Percentiles rank a stretch among this genome's conserved stretches.
Evolutionary conservation across 1,140 invertebrate species (phyloP).

Genomic region (Matsumurasca onukii): DNA sequence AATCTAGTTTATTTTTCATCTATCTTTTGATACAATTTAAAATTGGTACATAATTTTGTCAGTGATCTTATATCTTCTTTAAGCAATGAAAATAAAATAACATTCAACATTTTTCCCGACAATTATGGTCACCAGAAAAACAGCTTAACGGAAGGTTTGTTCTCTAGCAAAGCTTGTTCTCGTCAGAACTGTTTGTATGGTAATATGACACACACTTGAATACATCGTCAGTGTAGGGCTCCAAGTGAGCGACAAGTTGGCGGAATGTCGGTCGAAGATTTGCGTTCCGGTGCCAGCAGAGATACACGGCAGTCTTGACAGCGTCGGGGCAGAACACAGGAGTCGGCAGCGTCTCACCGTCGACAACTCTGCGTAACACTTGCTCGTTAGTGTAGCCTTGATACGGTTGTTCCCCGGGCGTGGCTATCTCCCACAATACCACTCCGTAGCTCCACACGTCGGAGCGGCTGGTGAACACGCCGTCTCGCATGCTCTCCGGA

Average conservation of each 20-base stretch:
- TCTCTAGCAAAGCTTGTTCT: conserved; percentile 39
- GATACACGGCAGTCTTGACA: conserved; percentile 83
- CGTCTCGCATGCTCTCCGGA: conserved; percentile 94
- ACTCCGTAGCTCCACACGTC: conserved; percentile 98
- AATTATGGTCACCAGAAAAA: not conserved
- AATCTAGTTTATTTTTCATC: not conserved
- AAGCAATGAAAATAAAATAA: not conserved
- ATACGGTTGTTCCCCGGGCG: conserved; percentile 96
- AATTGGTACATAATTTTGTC: not conserved
- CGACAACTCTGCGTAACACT: conserved; percentile 80
- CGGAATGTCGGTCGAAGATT: conserved; percentile 80
- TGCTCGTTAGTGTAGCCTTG: conserved; percentile 79
- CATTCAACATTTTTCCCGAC: not conserved
- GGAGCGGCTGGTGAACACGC: conserved; percentile 86
- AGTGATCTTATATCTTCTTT: not conserved
- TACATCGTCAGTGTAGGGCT: conserved; percentile 50
- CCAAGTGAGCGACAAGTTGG: conserved; percentile 66
- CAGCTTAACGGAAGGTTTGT: not conserved
- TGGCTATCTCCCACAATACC: conserved; percentile 98
- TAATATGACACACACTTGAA: conserved; percentile 56
- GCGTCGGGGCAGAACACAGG: conserved; percentile 91
- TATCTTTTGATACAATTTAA: not conserved
- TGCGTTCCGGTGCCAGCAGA: conserved; percentile 83
- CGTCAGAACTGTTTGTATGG: conserved; percentile 62
- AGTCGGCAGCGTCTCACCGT: conserved; percentile 84